Base-by-base conservation (phyloP, 1,140 invertebrate species). In the Pogonomyrmex barbatus region DNA sequence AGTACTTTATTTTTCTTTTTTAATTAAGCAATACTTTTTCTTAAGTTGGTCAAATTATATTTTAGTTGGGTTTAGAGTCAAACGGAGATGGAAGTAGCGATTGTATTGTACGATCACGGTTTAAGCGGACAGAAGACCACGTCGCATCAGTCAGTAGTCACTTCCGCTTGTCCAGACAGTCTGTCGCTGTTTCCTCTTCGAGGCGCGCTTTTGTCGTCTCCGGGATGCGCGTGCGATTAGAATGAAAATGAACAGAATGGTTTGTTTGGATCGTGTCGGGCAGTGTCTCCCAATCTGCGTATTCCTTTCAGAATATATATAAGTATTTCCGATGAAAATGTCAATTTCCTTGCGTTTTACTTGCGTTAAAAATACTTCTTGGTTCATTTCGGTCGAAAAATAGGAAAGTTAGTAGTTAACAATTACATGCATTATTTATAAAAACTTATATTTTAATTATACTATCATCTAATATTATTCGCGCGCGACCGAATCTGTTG, bases 121-220 rank as follows among this genome's bases (percentile, higher is more conserved):
- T 79, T 87, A 79, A 47, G 30, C 76, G 71, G 62, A 87, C 75
- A 87, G 73, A 89, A 62, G 70, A 24, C 24, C 58, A 54, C 60
- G 54, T 76, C 81, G 85, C 79, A 60, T 58, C 36, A 24, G 45
- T 87, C 89, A 67, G 79, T 17, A 78, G 88, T 85, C 62, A 84
- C 86, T 89, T 90, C 89, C 89, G 89, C 70, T 76, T 68, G 89
- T 87, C 88, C 85, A 89, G 89, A 90, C 89, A 54, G 71, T 52
- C 33, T 56, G 62, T 79, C 87, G 88, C 77, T 82, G 86, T 85
- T 89, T 85, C 89, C 86, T 89, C 86, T 52, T 73, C 70, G 67
- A 47, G 83, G 63, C 60, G 88, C 33, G 84, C 54, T 89, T 79
- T 87, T 84, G 85, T 87, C 75, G 85, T 68, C 68, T 67, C 30